Evolutionary conservation across 2,888 invertebrate species (phyloP).

Genomic region (Calephelis perditalis): DNA sequence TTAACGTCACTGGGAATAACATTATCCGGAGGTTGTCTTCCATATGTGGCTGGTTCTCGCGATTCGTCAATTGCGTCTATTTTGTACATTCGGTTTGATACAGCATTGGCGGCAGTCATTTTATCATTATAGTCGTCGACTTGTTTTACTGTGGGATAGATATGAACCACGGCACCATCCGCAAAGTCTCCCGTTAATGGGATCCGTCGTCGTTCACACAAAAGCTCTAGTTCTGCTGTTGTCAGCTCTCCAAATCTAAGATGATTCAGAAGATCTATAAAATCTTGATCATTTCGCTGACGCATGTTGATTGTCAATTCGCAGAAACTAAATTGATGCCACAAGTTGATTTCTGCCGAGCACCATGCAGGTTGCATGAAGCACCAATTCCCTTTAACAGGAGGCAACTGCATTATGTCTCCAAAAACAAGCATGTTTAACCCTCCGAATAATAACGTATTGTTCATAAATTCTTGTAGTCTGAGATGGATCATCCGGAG

Average conservation of each 20-base stretch:
- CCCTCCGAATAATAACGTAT: constrained; percentile 29
- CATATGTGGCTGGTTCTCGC: too few species aligned
- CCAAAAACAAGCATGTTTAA: too few species aligned
- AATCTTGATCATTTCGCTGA: constrained; percentile 29
- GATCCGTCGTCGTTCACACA: constrained; percentile 28
- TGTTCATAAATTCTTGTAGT: constrained; percentile 30
- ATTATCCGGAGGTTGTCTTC: too few species aligned
- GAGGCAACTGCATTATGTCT: constrained; percentile 36
- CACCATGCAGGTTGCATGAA: constrained; percentile 26
- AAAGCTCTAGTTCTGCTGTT: constrained; percentile 20
- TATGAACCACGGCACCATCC: constrained; percentile 22
- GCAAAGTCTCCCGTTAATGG: constrained; percentile 30
- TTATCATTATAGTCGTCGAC: too few species aligned
- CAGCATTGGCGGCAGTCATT: too few species aligned
- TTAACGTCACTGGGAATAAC: too few species aligned
- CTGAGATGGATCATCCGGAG: constrained; percentile 31
- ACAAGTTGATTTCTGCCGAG: constrained; percentile 33
- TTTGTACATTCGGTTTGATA: too few species aligned
- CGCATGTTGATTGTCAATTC: constrained; percentile 35
- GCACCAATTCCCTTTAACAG: constrained; percentile 36
- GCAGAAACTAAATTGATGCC: constrained; percentile 35
- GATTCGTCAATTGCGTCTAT: too few species aligned
- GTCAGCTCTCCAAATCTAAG: constrained; percentile 34
- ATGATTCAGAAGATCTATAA: constrained; percentile 34
- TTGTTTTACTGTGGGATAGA: background rate